phyloP scores from a whole-genome alignment of 1,140 invertebrate species.

The Brachionus sp. region DNA sequence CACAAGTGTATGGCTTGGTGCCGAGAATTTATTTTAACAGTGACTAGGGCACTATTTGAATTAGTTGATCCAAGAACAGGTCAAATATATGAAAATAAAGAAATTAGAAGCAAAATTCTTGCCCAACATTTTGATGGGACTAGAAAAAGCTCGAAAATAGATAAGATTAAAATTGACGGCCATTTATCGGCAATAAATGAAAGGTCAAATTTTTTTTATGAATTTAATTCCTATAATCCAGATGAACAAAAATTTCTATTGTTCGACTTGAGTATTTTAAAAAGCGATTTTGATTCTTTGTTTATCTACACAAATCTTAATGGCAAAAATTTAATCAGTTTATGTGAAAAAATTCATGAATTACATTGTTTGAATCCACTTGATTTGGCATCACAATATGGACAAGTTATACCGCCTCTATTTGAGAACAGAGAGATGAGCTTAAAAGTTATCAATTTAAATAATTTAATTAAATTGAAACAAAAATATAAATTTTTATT shows the following conservation, averaged over 20 bases:
- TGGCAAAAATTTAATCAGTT: neutral
- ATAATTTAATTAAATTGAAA: neutral
- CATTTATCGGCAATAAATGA: neutral
- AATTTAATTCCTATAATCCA: neutral
- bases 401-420: neutral
- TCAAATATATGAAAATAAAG: neutral
- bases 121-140: constrained; percentile 9
- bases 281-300: constrained; percentile 10
- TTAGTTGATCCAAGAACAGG: constrained; percentile 12
- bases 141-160: no score
- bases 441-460: constrained; percentile 3
- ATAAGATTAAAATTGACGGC: neutral
- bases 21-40: constrained; percentile 36
- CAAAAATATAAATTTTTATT: constrained; percentile 3
- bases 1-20: constrained; percentile 47
- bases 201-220: neutral
- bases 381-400: neutral
- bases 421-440: neutral
- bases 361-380: neutral
- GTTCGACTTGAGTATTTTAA: neutral
- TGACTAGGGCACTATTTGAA: constrained; percentile 25
- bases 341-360: neutral
- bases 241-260: neutral
- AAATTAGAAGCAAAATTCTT: neutral
- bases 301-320: constrained; percentile 37